Conservation (phyloP, 2,888 invertebrate genomes). For the Tanypteryx hageni region DNA sequence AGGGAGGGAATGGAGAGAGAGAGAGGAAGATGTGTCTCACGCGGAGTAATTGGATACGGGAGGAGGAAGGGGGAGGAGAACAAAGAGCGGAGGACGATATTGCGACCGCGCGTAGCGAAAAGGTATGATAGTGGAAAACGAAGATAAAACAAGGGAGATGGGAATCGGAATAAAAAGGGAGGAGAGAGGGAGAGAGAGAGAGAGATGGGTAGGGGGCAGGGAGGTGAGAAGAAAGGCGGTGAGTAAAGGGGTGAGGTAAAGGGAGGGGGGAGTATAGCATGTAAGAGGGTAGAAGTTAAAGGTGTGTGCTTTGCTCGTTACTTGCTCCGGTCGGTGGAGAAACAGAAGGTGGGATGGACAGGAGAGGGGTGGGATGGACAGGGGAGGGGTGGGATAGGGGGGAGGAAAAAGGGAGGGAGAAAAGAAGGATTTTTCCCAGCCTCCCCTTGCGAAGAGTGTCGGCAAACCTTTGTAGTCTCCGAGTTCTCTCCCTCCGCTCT, state of each 20-base stretch:
- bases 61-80: not conserved
- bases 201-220: too few relatives aligned
- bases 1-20: too few relatives aligned
- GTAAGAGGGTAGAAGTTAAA: not conserved
- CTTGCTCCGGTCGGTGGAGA: too few relatives aligned
- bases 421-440: conserved; percentile 1
- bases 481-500: not conserved
- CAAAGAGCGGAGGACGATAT: not conserved
- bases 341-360: too few relatives aligned
- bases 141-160: not conserved
- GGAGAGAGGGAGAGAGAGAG: not conserved
- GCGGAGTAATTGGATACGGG: conserved; percentile 15
- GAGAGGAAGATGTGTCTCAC: not conserved
- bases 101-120: not conserved
- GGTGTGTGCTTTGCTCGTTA: too few relatives aligned
- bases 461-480: conserved; percentile 2
- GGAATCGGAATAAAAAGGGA: not conserved
- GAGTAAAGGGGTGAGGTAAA: not conserved
- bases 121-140: not conserved
- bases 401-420: not conserved
- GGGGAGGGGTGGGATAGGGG: conserved; percentile 1
- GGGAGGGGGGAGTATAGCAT: not conserved
- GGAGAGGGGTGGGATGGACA: not conserved
- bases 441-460: conserved; percentile 1
- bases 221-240: not conserved